Percentiles rank a stretch among this genome's conserved stretches.
Evolutionary conservation across 2,888 invertebrate genomes (phyloP).

Genomic region (Lingula anatina): DNA sequence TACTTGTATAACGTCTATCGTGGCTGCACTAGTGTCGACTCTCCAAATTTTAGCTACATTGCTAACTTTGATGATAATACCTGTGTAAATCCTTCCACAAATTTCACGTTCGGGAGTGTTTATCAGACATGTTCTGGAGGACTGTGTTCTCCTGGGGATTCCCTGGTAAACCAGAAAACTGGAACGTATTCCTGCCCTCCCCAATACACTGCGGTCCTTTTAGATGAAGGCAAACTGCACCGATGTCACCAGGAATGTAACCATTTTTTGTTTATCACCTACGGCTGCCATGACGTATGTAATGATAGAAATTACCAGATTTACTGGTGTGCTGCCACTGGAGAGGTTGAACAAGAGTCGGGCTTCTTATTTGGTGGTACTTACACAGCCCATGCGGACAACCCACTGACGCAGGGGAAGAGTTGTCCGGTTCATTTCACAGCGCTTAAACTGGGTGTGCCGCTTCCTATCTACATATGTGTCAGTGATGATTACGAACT

Average conservation of each 20-base stretch:
- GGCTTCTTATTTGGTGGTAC: slow-evolving; percentile 37
- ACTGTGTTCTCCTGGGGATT: not conserved
- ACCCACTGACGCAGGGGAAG: slow-evolving; percentile 20
- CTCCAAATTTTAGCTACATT: slow-evolving; percentile 28
- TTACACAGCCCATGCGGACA: slow-evolving; percentile 18
- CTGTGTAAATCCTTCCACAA: slow-evolving; percentile 22
- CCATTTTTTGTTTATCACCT: slow-evolving; percentile 17
- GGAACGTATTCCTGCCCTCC: slow-evolving; percentile 25
- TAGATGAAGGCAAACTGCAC: slow-evolving; percentile 14
- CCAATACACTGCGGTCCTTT: slow-evolving; percentile 19
- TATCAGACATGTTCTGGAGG: slow-evolving; percentile 27
- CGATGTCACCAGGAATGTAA: slow-evolving; percentile 18
- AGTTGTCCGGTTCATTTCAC: slow-evolving; percentile 27
- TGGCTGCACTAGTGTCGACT: slow-evolving; percentile 28
- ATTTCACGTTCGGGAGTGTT: slow-evolving; percentile 35
- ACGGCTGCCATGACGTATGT: slow-evolving; percentile 15
- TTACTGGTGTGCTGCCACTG: slow-evolving; percentile 32
- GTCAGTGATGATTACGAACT: slow-evolving; percentile 33
- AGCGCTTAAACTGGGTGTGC: slow-evolving; percentile 17
- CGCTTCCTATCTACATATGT: slow-evolving; percentile 25
- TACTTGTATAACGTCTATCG: slow-evolving; percentile 30
- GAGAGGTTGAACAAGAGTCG: slow-evolving; percentile 11
- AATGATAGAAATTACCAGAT: slow-evolving; percentile 18
- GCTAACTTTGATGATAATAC: slow-evolving; percentile 37
- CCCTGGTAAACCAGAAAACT: slow-evolving; percentile 22